A percentile compares a stretch with the other conserved stretches of the same genome.
These are phyloP conservation scores for Adelognathus sp. DNA, from an alignment of 2,888 invertebrate genomes.

Conservation along the genomic window DNA sequence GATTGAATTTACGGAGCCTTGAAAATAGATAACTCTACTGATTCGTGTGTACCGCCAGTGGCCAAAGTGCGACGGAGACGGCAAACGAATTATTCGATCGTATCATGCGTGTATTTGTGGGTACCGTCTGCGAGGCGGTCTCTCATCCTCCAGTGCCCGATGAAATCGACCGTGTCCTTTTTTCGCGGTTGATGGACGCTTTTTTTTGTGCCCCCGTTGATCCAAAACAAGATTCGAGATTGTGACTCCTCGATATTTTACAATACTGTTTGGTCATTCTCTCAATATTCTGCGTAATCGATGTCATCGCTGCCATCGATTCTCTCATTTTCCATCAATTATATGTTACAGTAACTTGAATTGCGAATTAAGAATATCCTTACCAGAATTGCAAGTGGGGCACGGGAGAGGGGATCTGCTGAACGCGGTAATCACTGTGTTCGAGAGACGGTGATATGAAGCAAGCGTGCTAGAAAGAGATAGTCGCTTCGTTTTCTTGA, in stretches of 20 bases:
- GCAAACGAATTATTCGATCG: neutral
- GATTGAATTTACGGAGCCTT: conserved; percentile 55
- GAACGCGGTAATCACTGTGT: too few relatives aligned
- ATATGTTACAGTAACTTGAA: too few relatives aligned
- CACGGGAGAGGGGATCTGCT: too few relatives aligned
- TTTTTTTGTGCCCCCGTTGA: neutral
- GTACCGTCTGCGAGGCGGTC: neutral
- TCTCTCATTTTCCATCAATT: too few relatives aligned
- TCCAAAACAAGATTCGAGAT: neutral
- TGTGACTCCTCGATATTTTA: neutral
- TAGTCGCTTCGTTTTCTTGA: too few relatives aligned
- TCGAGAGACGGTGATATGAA: too few relatives aligned
- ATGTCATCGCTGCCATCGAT: too few relatives aligned
- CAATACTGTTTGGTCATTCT: neutral
- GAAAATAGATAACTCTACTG: conserved; percentile 52
- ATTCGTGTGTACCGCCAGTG: neutral
- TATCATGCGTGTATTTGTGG: neutral
- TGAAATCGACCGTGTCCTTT: neutral
- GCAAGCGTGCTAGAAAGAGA: too few relatives aligned
- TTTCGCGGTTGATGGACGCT: neutral
- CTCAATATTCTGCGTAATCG: neutral
- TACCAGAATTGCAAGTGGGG: too few relatives aligned
- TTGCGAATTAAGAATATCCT: too few relatives aligned
- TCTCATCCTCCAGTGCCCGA: neutral
- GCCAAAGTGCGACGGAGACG: neutral